Percentiles rank a stretch among this genome's conserved stretches.
phyloP scores from a whole-genome alignment of 2,797 vertebrate species.

The Adrianichthys oophorus region DNA sequence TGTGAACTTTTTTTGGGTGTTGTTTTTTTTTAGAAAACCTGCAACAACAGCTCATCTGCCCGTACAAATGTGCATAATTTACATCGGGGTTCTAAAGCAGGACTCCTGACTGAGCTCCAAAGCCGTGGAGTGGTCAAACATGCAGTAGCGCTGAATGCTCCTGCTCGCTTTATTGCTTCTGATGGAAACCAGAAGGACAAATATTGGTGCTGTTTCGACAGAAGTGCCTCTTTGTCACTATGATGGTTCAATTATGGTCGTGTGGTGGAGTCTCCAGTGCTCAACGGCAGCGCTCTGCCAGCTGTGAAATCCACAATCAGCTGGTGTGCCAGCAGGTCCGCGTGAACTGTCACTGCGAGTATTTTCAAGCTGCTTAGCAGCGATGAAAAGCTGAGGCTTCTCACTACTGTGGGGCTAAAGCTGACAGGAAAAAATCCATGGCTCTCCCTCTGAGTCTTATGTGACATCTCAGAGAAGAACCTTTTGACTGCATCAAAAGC shows the following conservation, averaged over 20 bases:
- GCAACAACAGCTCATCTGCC: too few species aligned
- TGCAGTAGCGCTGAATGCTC: not conserved
- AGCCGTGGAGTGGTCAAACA: not conserved
- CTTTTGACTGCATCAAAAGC: too few species aligned
- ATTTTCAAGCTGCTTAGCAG: constrained; percentile 32
- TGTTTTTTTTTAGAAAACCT: too few species aligned
- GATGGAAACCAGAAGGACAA: not conserved
- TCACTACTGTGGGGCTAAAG: not conserved
- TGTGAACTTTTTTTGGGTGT: too few species aligned
- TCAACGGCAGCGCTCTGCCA: constrained; percentile 25
- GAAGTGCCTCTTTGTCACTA: constrained; percentile 5
- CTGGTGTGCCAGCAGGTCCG: constrained; percentile 32
- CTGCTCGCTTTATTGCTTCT: not conserved
- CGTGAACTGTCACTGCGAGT: constrained; percentile 21
- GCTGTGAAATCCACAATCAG: constrained; percentile 42
- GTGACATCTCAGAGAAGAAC: not conserved
- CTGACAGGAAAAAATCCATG: constrained; percentile 6
- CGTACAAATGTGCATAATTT: too few species aligned
- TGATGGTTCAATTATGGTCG: constrained; percentile 14
- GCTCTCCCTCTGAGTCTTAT: constrained; percentile 2
- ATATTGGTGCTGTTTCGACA: too few species aligned
- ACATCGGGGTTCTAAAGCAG: too few species aligned
- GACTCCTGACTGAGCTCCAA: too few species aligned
- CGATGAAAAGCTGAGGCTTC: constrained; percentile 13
- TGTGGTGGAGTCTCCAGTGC: not conserved